phyloP scores from a whole-genome alignment of 2,888 invertebrate genomes.

The Aphodius granarius region DNA sequence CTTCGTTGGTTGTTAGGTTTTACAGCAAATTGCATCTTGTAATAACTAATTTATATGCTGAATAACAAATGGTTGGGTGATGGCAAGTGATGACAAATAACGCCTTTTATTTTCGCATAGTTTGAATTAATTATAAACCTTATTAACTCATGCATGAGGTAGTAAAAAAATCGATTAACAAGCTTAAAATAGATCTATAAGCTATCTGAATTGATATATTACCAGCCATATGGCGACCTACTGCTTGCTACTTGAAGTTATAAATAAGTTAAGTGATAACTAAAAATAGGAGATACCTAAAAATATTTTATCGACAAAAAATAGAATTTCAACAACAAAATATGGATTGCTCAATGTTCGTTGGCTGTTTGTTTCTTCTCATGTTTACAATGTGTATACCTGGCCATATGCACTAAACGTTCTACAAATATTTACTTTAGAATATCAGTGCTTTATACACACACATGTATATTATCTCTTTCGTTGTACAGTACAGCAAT shows the following conservation, averaged over 20 bases:
- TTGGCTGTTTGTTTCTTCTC: neutral
- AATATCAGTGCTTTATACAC: slow-evolving; percentile 5
- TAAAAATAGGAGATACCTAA: neutral
- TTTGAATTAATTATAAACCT: neutral
- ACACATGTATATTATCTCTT: slow-evolving; percentile 3
- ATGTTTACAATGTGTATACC: neutral
- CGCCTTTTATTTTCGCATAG: neutral
- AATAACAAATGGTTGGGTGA: neutral
- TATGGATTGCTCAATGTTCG: neutral
- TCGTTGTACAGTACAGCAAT: neutral
- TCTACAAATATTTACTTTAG: slow-evolving; percentile 13
- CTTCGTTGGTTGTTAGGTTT: neutral
- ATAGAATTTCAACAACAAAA: neutral
- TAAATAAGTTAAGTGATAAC: neutral
- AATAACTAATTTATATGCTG: neutral
- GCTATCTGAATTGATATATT: neutral
- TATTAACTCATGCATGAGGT: neutral
- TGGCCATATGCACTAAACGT: slow-evolving; percentile 4
- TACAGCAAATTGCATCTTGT: neutral
- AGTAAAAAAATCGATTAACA: neutral
- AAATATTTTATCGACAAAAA: neutral
- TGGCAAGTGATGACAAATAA: neutral
- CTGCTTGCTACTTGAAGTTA: neutral
- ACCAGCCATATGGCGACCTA: neutral
- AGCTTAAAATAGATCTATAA: neutral